phyloP scores from a whole-genome alignment of 2,797 vertebrate genomes.

The Siniperca scherzeri region DNA sequence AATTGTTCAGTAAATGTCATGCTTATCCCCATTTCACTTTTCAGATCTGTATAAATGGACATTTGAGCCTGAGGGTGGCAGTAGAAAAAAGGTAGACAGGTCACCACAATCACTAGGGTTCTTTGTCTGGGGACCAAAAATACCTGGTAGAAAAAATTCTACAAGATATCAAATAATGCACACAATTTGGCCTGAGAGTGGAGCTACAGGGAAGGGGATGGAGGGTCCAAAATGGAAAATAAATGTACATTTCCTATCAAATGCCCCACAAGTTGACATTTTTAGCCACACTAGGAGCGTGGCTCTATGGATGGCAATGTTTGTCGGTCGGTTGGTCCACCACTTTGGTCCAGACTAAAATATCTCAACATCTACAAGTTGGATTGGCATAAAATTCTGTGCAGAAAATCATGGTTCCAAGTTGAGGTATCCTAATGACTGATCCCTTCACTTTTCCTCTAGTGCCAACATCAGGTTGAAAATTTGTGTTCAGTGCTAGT shows the following conservation, averaged over 20 bases:
- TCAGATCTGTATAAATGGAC: neutral
- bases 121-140: neutral
- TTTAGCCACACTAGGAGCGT: no score
- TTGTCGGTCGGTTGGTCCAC: neutral
- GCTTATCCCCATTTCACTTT: conserved; percentile 18
- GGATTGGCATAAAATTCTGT: neutral
- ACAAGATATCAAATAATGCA: neutral
- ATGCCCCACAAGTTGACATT: no score
- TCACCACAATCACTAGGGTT: neutral
- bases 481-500: no score
- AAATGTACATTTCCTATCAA: neutral
- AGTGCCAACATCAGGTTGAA: no score
- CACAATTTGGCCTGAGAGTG: neutral
- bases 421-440: no score
- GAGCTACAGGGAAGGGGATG: neutral
- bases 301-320: neutral
- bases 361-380: neutral
- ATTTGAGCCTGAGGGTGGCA: conserved; percentile 1
- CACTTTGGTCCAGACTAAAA: neutral
- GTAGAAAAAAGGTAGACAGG: neutral
- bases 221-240: neutral
- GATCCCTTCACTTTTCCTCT: no score
- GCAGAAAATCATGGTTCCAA: neutral
- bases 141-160: neutral
- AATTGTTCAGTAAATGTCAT: conserved; percentile 32